A percentile compares a stretch with the other conserved stretches of the same genome.
These are phyloP conservation scores for Sebastes steindachneri DNA, from an alignment of 2,797 vertebrate genomes.

Conservation along the genomic window DNA sequence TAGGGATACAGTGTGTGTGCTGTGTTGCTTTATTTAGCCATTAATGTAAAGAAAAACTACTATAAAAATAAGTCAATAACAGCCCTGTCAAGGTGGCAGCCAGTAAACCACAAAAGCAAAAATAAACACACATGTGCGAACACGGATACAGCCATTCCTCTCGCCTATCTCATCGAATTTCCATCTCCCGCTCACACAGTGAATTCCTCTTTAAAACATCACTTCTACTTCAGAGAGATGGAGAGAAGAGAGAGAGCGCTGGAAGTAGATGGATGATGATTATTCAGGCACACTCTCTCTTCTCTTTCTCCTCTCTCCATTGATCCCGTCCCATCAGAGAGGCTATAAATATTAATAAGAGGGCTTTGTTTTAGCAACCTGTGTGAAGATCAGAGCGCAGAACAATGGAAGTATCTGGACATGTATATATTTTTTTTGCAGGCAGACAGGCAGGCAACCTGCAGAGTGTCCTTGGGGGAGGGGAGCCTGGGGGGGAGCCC, in stretches of 20 bases:
- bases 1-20: neutral
- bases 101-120: neutral
- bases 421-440: conserved; percentile 45
- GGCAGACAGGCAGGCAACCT: conserved; percentile 69
- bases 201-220: conserved; percentile 64
- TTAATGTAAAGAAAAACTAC: conserved; percentile 16
- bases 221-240: conserved; percentile 76
- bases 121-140: conserved; percentile 2
- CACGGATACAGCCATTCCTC: conserved; percentile 4
- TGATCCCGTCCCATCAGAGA: conserved; percentile 84
- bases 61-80: conserved; percentile 17
- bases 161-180: conserved; percentile 34
- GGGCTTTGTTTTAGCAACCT: conserved; percentile 82
- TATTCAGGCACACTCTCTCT: conserved; percentile 79
- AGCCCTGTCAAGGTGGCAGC: neutral
- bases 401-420: conserved; percentile 80
- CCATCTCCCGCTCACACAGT: conserved; percentile 26
- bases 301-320: conserved; percentile 72
- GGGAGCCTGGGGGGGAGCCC: conserved; percentile 69
- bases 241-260: conserved; percentile 60
- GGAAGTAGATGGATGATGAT: conserved; percentile 81
- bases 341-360: conserved; percentile 88
- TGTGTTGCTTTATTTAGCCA: conserved; percentile 1
- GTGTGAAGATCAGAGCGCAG: conserved; percentile 83
- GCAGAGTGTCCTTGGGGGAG: conserved; percentile 68